phyloP scores from a whole-genome alignment of 2,113 vertebrate genomes.

The Campylomormyrus tamandua region DNA sequence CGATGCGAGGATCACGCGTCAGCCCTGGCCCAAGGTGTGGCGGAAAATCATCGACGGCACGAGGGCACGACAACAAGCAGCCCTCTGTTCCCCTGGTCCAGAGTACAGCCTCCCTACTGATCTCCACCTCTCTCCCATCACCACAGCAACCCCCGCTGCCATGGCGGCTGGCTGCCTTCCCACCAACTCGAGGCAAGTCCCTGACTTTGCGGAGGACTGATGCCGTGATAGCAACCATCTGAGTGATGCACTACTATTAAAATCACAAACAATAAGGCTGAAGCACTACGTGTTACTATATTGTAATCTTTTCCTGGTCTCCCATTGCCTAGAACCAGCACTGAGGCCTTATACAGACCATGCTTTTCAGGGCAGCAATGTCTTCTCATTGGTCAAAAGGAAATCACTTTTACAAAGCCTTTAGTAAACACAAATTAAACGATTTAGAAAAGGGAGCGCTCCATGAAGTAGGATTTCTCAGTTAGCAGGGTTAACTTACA shows the following conservation, averaged over 20 bases:
- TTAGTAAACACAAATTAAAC: neutral
- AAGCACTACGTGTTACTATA: neutral
- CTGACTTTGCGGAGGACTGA: neutral
- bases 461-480: neutral
- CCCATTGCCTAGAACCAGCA: neutral
- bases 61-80: constrained; percentile 8
- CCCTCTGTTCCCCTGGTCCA: constrained; percentile 7
- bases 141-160: constrained; percentile 10
- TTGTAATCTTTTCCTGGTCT: neutral
- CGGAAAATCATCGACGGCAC: neutral
- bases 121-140: neutral
- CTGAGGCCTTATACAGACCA: neutral
- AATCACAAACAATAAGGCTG: neutral
- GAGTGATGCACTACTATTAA: neutral
- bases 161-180: neutral
- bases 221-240: neutral
- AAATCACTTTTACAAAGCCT: neutral
- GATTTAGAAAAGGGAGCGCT: neutral
- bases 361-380: neutral
- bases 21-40: neutral
- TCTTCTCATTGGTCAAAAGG: neutral
- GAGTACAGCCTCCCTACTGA: neutral
- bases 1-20: neutral
- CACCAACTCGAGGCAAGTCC: neutral
- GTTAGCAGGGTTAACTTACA: neutral